phyloP scores from a whole-genome alignment of 2,888 invertebrate species.

The Agrochola circellaris region DNA sequence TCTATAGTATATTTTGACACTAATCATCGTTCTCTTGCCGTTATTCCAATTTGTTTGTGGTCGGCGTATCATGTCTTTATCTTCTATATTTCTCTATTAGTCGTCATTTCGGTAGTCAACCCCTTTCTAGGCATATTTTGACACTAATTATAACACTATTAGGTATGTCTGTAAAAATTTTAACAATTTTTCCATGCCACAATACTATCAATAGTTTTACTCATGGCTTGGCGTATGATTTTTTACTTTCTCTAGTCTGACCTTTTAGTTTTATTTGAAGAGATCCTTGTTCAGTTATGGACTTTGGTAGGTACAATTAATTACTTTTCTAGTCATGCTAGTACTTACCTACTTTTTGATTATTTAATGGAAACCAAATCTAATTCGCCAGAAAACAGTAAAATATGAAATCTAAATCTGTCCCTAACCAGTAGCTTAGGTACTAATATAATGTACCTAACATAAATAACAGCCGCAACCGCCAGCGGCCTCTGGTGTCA shows the following conservation, averaged over 20 bases:
- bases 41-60: background rate
- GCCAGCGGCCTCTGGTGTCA: constrained; percentile 54
- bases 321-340: background rate
- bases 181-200: background rate
- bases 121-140: background rate
- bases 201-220: background rate
- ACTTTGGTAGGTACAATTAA: background rate
- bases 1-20: background rate
- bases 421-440: constrained; percentile 6
- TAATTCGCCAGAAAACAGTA: background rate
- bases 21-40: background rate
- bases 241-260: background rate
- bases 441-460: constrained; percentile 28
- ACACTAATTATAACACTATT: background rate
- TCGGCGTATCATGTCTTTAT: background rate
- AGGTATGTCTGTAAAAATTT: background rate
- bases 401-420: constrained; percentile 8
- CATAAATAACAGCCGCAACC: constrained; percentile 67
- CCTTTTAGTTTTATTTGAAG: background rate
- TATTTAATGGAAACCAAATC: background rate
- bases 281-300: background rate
- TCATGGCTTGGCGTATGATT: background rate
- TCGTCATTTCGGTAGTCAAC: too few relatives aligned
- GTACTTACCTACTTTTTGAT: background rate
- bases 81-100: too few relatives aligned